A percentile compares a stretch with the other conserved stretches of the same genome.
These are phyloP conservation scores for Troglohyphantes excavatus DNA, from an alignment of 2,888 invertebrate species.

Conservation along the genomic window DNA sequence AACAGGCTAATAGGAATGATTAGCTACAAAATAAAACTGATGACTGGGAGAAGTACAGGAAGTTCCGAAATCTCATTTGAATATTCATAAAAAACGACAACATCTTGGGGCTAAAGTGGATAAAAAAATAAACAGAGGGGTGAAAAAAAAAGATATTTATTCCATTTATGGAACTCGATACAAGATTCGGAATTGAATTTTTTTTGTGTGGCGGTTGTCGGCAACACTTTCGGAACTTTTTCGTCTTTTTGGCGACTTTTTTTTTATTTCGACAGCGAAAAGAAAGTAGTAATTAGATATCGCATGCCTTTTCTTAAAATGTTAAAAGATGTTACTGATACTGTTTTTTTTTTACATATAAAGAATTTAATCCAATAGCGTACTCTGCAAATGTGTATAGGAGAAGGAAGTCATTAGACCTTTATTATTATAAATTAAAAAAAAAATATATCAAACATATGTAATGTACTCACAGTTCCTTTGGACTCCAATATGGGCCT, in stretches of 20 bases:
- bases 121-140: slow-evolving; percentile 20
- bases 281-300: too few species aligned
- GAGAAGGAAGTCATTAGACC: too few species aligned
- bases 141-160: slow-evolving; percentile 47
- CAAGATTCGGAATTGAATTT: slow-evolving; percentile 48
- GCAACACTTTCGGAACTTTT: not conserved
- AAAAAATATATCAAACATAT: too few species aligned
- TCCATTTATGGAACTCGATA: slow-evolving; percentile 62
- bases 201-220: slow-evolving; percentile 1
- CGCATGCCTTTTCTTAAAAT: too few species aligned
- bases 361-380: too few species aligned
- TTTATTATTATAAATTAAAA: too few species aligned
- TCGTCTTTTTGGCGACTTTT: slow-evolving; percentile 13
- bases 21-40: slow-evolving; percentile 76
- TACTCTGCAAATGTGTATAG: too few species aligned
- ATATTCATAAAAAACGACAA: slow-evolving; percentile 75
- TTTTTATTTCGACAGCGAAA: not conserved
- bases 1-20: slow-evolving; percentile 69
- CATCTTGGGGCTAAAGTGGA: slow-evolving; percentile 29
- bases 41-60: slow-evolving; percentile 59
- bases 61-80: slow-evolving; percentile 71
- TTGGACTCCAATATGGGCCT: too few species aligned
- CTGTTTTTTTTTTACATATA: too few species aligned
- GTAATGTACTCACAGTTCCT: too few species aligned
- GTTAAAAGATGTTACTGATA: too few species aligned